Evolutionary conservation across 2,888 invertebrate genomes (phyloP), one percentile per base, ranked within the genome.

Genomic region (Phalera bucephala): DNA sequence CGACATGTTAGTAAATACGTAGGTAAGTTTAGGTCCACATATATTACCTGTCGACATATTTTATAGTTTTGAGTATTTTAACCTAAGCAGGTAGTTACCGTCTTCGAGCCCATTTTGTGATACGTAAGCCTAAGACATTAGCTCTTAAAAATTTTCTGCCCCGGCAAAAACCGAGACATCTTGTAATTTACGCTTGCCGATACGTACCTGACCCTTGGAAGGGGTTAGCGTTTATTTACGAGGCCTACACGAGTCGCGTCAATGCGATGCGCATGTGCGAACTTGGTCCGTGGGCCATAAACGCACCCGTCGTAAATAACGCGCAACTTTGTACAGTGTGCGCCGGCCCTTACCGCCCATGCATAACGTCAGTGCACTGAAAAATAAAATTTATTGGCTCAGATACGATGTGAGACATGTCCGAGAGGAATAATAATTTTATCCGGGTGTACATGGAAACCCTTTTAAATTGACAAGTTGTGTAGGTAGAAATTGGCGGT

Each of bases 181-280:
- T 23, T 23, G 10, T 6, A 23, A 23, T 23, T 23, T 64, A 67
- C 56, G 56, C 48, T 40, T 41, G 44, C 51, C 45, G 52, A 52
- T 64, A 72, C 65, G 57, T 75, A 70, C 68, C 75, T 74, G 72
- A 68, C 67, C 70, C 69, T 56, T 63, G 65, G 64, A 69, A 68
- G 67, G 73, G 80, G 74, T 80, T 79, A 80, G 72, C 61, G 61
- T 64, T 79, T 79, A 80, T 82, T 82, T 81, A 81, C 67, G 77
- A 66, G 67, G 45, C 45, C 64, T 64, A 69, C 64, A 65, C 15
- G 19, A 29, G 72, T 58, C 62, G 64, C 58, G 64, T 45, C 67
- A 64, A 57, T 61, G 64, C 54, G 56, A 55, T 52, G 72, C 71
- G 71, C 78, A 85, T 84, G 80, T 83, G 86, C 79, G 80, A 85